Percentiles rank a stretch among this genome's conserved stretches.
Evolutionary conservation across 35 echinoderm and acorn worm genomes (phyloP).

Genomic region (Apostichopus japonicus): DNA sequence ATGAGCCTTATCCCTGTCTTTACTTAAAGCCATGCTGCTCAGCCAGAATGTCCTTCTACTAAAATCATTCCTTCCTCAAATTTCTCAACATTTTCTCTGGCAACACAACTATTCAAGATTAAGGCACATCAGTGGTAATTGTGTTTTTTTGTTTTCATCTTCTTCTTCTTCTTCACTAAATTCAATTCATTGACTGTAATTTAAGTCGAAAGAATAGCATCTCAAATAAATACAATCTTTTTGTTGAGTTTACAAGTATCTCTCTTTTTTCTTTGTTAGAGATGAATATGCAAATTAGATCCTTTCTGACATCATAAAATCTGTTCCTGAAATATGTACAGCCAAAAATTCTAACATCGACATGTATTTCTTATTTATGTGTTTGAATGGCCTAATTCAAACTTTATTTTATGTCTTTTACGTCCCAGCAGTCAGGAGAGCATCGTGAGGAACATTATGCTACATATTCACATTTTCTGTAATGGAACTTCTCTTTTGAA

Average conservation of each 20-base stretch:
- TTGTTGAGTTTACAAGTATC: not conserved
- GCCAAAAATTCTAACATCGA: not conserved
- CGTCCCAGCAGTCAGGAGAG: no score
- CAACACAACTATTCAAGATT: constrained; percentile 59
- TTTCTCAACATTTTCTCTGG: constrained; percentile 34
- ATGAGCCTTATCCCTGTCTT: constrained; percentile 21
- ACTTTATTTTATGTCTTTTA: no score
- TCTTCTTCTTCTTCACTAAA: not conserved
- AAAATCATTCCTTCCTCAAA: not conserved
- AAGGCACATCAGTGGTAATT: constrained; percentile 58
- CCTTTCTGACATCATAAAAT: constrained; percentile 32
- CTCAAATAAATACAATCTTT: constrained; percentile 56
- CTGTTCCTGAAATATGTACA: constrained; percentile 48
- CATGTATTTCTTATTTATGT: not conserved
- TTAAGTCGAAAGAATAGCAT: constrained; percentile 37
- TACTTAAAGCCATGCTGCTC: not conserved
- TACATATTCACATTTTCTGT: not conserved
- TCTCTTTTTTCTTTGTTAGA: not conserved
- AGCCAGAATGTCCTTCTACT: not conserved
- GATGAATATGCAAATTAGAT: constrained; percentile 15
- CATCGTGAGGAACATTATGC: no score
- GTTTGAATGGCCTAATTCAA: not conserved
- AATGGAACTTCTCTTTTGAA: not conserved
- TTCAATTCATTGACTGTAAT: constrained; percentile 43
- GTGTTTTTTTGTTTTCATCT: not conserved